Evolutionary conservation across 2,888 invertebrate genomes (phyloP).

Genomic region (Biston stratarius): DNA sequence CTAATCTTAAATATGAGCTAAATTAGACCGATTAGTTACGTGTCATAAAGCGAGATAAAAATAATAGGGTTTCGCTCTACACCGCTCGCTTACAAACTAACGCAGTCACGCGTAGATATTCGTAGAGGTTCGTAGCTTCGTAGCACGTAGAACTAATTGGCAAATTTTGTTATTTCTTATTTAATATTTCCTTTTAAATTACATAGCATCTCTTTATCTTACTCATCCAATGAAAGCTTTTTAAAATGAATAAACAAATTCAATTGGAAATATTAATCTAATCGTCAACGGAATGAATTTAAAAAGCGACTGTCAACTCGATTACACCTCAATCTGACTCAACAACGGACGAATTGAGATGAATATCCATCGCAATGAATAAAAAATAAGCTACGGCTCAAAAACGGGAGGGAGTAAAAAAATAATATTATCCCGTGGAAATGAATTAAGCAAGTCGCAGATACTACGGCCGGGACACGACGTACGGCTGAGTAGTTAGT

Average conservation of each 20-base stretch:
- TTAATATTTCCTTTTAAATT: too few relatives aligned
- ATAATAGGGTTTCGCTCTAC: conserved; percentile 24
- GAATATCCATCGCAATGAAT: conserved; percentile 82
- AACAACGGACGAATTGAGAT: conserved; percentile 68
- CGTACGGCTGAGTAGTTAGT: conserved; percentile 44
- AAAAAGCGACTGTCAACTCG: conserved; percentile 67
- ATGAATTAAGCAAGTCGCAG: conserved; percentile 84
- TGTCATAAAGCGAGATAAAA: conserved; percentile 31
- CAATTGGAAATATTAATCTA: conserved; percentile 39
- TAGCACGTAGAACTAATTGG: conserved; percentile 22
- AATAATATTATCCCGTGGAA: conserved; percentile 86
- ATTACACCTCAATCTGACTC: conserved; percentile 74
- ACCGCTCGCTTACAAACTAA: background rate
- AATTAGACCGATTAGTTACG: conserved; percentile 34
- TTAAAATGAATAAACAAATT: conserved; percentile 27
- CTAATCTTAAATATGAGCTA: conserved; percentile 34
- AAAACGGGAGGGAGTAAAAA: conserved; percentile 82
- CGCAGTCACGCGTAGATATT: conserved; percentile 12
- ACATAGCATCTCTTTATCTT: background rate
- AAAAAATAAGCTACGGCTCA: conserved; percentile 83
- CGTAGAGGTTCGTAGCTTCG: conserved; percentile 29
- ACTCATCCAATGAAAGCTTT: background rate
- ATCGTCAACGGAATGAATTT: conserved; percentile 41
- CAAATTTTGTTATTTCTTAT: too few relatives aligned
- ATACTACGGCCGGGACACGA: conserved; percentile 70